A percentile compares a stretch with the other conserved stretches of the same genome.
These are phyloP conservation scores for Wasmannia auropunctata DNA, from an alignment of 1,140 invertebrate species.

Conservation along the genomic window DNA sequence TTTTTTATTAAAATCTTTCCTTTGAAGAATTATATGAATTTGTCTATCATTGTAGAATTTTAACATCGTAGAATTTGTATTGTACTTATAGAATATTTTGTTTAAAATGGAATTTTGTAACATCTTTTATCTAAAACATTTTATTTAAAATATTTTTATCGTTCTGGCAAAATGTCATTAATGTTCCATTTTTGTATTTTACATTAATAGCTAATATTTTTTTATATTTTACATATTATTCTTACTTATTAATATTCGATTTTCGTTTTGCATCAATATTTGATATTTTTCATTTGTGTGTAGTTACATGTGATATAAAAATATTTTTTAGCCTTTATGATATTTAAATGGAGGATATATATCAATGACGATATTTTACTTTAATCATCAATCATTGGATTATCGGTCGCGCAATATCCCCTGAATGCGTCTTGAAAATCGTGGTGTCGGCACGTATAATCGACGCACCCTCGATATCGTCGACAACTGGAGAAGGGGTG, in stretches of 20 bases:
- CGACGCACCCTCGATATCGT: conserved; percentile 50
- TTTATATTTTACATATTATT: neutral
- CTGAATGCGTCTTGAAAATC: conserved; percentile 36
- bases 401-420: conserved; percentile 24
- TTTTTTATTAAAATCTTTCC: neutral
- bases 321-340: neutral
- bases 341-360: neutral
- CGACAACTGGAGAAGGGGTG: conserved; percentile 44
- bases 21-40: neutral
- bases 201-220: neutral
- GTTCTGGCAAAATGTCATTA: neutral
- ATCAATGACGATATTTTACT: conserved; percentile 10
- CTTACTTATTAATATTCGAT: neutral
- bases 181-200: neutral
- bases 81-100: neutral
- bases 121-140: neutral
- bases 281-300: neutral
- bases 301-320: neutral
- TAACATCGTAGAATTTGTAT: neutral
- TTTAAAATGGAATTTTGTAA: neutral
- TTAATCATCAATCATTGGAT: conserved; percentile 25
- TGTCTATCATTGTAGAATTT: too few species aligned
- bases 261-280: neutral
- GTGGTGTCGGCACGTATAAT: conserved; percentile 36
- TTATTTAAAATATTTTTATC: neutral